Conservation (phyloP, 1,140 invertebrate genomes). For the Bombus huntii region DNA sequence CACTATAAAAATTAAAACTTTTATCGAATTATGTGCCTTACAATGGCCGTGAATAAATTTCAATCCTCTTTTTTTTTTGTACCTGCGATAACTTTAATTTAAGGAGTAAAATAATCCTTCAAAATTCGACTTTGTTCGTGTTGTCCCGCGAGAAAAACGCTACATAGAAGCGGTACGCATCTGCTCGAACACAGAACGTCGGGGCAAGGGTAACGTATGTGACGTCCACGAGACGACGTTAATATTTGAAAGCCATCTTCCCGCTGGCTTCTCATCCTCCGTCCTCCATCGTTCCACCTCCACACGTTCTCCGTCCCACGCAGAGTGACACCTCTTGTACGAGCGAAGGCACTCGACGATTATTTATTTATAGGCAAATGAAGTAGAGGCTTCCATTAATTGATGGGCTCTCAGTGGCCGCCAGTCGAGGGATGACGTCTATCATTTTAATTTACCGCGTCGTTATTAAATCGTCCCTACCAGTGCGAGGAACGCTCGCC, state of each 20-base stretch:
- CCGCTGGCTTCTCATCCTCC: slow-evolving; percentile 59
- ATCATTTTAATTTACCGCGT: slow-evolving; percentile 80
- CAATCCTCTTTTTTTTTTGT: background rate
- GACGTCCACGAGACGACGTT: slow-evolving; percentile 71
- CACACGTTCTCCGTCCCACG: slow-evolving; percentile 48
- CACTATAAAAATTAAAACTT: background rate
- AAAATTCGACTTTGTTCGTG: background rate
- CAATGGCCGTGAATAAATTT: no score
- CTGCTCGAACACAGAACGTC: slow-evolving; percentile 53
- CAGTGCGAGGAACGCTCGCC: slow-evolving; percentile 48
- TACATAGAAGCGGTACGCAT: slow-evolving; percentile 50
- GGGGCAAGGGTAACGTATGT: slow-evolving; percentile 70
- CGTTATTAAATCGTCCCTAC: slow-evolving; percentile 77
- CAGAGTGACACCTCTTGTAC: slow-evolving; percentile 67
- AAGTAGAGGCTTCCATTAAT: slow-evolving; percentile 79
- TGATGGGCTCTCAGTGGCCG: slow-evolving; percentile 80
- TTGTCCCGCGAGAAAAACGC: slow-evolving; percentile 39
- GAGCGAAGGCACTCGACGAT: slow-evolving; percentile 71
- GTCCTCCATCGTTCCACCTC: slow-evolving; percentile 19
- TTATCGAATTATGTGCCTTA: no score
- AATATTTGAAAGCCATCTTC: slow-evolving; percentile 72
- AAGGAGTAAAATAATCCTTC: background rate
- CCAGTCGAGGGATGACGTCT: slow-evolving; percentile 79
- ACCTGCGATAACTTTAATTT: background rate
- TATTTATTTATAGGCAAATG: slow-evolving; percentile 81